Conservation (phyloP, 2,113 vertebrate species). For the Planiliza haematocheilus region DNA sequence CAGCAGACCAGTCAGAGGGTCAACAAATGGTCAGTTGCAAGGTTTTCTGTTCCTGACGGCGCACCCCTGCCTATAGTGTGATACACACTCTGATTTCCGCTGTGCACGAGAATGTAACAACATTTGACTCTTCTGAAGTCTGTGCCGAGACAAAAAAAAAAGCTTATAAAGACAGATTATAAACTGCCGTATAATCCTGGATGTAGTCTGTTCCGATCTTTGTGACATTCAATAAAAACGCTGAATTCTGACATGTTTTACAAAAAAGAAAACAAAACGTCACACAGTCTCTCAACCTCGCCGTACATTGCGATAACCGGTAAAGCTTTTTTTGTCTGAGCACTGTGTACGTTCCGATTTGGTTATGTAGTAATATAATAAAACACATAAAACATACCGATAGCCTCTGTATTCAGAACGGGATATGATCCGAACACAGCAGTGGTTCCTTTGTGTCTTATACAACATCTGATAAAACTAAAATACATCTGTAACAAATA, state of each 20-base stretch:
- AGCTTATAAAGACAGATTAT: conserved; percentile 19
- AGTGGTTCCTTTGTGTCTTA: conserved; percentile 45
- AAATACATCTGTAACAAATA: conserved; percentile 65
- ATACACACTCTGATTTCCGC: conserved; percentile 13
- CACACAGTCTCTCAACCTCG: conserved; percentile 7
- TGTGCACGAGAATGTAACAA: conserved; percentile 6
- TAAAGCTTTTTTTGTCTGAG: conserved; percentile 73
- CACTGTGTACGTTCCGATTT: conserved; percentile 60
- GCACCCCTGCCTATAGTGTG: neutral
- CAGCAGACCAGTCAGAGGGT: too few relatives aligned
- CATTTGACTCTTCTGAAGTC: conserved; percentile 12
- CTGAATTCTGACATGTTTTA: conserved; percentile 6
- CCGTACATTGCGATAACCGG: conserved; percentile 14
- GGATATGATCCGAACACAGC: conserved; percentile 55
- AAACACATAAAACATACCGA: conserved; percentile 51
- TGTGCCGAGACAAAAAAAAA: conserved; percentile 47
- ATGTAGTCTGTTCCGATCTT: neutral
- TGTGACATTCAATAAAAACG: conserved; percentile 29
- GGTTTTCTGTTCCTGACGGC: too few relatives aligned
- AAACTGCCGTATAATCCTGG: conserved; percentile 2
- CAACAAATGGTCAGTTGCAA: too few relatives aligned
- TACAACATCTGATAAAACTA: conserved; percentile 59
- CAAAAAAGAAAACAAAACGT: conserved; percentile 10
- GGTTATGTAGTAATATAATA: conserved; percentile 64
- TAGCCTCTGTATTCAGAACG: conserved; percentile 46